These are phyloP conservation scores for Periophthalmodon schlosseri DNA, from an alignment of 2,113 vertebrate genomes.

Conservation along the genomic window DNA sequence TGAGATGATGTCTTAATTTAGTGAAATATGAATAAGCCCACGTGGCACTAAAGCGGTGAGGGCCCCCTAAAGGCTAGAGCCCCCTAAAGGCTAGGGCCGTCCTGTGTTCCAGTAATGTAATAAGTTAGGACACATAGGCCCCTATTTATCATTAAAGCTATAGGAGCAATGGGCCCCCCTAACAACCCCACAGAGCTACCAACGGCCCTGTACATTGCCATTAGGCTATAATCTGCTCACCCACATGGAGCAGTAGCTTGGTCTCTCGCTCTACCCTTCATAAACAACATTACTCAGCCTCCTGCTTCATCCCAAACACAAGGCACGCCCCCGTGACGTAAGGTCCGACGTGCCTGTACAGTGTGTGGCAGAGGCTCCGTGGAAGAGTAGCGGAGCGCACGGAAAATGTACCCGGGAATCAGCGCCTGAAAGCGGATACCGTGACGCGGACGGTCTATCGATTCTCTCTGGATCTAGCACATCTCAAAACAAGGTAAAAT, in stretches of 20 bases:
- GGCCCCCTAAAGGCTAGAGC: too few species aligned
- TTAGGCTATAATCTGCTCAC: neutral
- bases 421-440: slow-evolving; percentile 5
- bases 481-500: slow-evolving; percentile 36
- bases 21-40: too few species aligned
- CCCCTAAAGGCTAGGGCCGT: too few species aligned
- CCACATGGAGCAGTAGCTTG: neutral
- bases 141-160: too few species aligned
- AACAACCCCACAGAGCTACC: too few species aligned
- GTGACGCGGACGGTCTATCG: neutral
- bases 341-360: slow-evolving; percentile 23
- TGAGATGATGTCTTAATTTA: too few species aligned
- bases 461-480: slow-evolving; percentile 5
- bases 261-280: slow-evolving; percentile 30
- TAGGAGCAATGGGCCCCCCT: too few species aligned
- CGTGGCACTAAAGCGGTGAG: too few species aligned
- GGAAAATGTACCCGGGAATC: slow-evolving; percentile 31
- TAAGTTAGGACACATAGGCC: too few species aligned
- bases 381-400: slow-evolving; percentile 30
- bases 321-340: slow-evolving; percentile 45
- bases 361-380: slow-evolving; percentile 19
- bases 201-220: too few species aligned
- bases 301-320: neutral
- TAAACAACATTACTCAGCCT: slow-evolving; percentile 39
- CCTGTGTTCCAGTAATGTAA: too few species aligned